Percentiles rank a stretch among this genome's conserved stretches.
Conservation (phyloP, 2,797 vertebrate genomes). For the Apogon hyalosoma region DNA sequence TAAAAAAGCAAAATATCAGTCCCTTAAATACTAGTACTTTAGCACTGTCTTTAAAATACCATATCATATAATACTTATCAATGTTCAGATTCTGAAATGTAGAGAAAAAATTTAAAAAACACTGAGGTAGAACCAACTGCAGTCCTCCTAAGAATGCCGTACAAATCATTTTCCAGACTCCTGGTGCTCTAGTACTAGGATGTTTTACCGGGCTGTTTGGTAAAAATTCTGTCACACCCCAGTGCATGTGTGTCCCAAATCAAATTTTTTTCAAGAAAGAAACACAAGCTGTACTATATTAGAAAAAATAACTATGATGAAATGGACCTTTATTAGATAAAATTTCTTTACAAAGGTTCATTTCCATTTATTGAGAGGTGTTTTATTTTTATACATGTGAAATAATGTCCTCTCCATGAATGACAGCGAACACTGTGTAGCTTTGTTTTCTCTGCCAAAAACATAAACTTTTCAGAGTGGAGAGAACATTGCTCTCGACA, state of each 20-base stretch:
- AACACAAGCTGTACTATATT: background rate
- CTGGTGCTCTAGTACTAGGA: too few relatives aligned
- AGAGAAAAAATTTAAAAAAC: too few relatives aligned
- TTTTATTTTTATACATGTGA: background rate
- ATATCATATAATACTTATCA: too few relatives aligned
- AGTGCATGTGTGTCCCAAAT: too few relatives aligned
- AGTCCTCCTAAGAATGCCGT: too few relatives aligned
- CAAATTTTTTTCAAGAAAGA: background rate
- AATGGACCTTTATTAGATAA: background rate
- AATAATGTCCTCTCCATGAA: constrained; percentile 1
- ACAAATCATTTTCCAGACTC: too few relatives aligned
- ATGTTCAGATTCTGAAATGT: too few relatives aligned
- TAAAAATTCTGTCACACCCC: background rate
- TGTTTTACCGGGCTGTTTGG: too few relatives aligned
- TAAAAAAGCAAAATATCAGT: too few relatives aligned
- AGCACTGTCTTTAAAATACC: too few relatives aligned
- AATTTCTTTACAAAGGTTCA: background rate
- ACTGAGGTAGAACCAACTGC: too few relatives aligned
- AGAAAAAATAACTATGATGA: background rate
- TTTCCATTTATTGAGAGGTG: background rate
- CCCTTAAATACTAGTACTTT: too few relatives aligned
- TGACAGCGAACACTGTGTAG: constrained; percentile 27
- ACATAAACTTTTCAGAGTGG: constrained; percentile 21
- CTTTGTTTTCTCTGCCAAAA: constrained; percentile 24
- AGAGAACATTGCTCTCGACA: constrained; percentile 36